These are phyloP conservation scores for Passer domesticus DNA, from an alignment of 2,113 vertebrate genomes.

Conservation along the genomic window DNA sequence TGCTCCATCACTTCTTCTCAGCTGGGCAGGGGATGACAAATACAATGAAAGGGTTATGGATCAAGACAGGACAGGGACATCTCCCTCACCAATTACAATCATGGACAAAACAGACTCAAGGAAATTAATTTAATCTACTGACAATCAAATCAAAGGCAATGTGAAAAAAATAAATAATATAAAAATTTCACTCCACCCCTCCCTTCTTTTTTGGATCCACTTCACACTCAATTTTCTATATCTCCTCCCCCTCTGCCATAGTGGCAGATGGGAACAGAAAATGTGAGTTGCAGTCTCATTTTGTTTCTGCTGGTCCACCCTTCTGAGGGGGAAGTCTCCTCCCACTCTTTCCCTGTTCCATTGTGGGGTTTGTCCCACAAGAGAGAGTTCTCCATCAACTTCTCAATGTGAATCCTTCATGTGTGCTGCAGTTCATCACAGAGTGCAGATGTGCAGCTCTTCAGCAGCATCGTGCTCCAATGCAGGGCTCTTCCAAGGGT, in stretches of 20 bases:
- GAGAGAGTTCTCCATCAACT: not conserved
- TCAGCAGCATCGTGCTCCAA: not conserved
- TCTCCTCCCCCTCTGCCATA: not conserved
- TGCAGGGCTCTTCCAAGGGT: rapidly evolving
- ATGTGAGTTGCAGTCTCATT: not conserved
- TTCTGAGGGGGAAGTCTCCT: not conserved
- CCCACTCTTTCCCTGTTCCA: not conserved
- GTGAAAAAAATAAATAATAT: not conserved
- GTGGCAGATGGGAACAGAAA: not conserved
- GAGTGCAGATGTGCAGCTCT: not conserved
- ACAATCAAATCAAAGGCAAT: not conserved
- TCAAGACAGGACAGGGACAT: not conserved
- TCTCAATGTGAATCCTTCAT: not conserved
- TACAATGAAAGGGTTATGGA: not conserved
- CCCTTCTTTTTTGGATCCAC: not conserved
- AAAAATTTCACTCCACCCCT: rapidly evolving
- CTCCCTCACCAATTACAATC: not conserved
- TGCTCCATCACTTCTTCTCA: not conserved
- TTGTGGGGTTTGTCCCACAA: rapidly evolving
- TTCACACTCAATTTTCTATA: not conserved
- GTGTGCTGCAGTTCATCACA: not conserved
- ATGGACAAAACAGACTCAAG: not conserved
- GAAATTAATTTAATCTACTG: not conserved
- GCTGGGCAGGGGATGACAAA: not conserved
- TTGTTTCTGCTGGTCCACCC: not conserved